Evolutionary conservation across 92 coral and sea anemone species (phyloP).

Genomic region (Blastomussa wellsi): DNA sequence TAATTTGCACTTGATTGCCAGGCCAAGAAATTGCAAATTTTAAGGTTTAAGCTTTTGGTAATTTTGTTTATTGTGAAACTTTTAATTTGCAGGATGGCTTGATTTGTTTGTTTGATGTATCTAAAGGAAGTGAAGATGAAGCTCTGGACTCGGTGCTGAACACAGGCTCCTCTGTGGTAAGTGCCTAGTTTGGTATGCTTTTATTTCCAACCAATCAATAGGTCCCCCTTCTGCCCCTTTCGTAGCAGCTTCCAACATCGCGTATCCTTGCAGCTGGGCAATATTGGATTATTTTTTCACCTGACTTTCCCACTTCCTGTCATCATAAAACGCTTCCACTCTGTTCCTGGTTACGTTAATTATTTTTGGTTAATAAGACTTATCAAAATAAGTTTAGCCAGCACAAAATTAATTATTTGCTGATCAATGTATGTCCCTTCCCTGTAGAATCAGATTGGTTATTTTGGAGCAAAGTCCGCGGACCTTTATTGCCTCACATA

Average conservation of each 20-base stretch:
- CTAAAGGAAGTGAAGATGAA: constrained; percentile 71
- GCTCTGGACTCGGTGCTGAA: constrained; percentile 81
- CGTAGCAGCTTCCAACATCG: no score
- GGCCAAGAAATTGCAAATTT: background rate
- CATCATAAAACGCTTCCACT: no score
- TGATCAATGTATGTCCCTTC: background rate
- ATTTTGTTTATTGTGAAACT: constrained; percentile 8
- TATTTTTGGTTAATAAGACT: no score
- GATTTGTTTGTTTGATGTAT: constrained; percentile 75
- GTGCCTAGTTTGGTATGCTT: background rate
- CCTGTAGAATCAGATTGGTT: constrained; percentile 71
- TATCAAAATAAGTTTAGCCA: no score
- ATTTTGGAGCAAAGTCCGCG: constrained; percentile 49
- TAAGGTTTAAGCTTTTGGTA: background rate
- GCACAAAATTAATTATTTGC: no score
- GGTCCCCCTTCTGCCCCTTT: no score
- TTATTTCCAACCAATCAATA: background rate
- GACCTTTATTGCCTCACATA: constrained; percentile 76
- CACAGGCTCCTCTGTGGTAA: constrained; percentile 86
- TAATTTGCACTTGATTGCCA: background rate
- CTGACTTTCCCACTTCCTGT: no score
- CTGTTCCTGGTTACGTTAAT: background rate
- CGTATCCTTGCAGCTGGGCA: no score
- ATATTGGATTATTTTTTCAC: no score
- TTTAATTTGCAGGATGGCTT: constrained; percentile 73